Evolutionary conservation across 2,797 vertebrate species (phyloP).

Genomic region (Echeneis naucrates): DNA sequence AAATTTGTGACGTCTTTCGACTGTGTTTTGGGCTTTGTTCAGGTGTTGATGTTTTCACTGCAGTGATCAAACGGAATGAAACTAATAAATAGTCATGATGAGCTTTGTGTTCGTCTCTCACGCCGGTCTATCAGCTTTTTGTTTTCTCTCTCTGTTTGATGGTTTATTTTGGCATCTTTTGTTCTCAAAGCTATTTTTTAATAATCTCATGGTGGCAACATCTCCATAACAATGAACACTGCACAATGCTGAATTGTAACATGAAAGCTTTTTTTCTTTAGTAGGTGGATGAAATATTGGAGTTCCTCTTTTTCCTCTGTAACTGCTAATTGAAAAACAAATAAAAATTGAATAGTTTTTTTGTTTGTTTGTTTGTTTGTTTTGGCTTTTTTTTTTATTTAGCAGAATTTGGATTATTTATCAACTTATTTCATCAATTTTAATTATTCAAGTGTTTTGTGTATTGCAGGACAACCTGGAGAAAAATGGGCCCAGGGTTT

Average conservation of each 20-base stretch:
- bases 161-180: constrained; percentile 44
- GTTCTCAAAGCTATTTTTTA: neutral
- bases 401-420: neutral
- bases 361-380: too few species aligned
- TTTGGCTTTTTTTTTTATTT: too few species aligned
- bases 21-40: constrained; percentile 36
- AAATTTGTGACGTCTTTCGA: constrained; percentile 23
- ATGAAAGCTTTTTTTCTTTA: neutral
- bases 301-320: neutral
- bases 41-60: constrained; percentile 38
- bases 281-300: neutral
- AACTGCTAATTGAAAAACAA: neutral
- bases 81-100: constrained; percentile 56
- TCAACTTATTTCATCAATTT: neutral
- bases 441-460: constrained; percentile 21
- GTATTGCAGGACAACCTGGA: constrained; percentile 91
- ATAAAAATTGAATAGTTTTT: neutral
- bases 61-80: constrained; percentile 48
- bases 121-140: constrained; percentile 43
- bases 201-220: constrained; percentile 22
- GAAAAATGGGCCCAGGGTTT: constrained; percentile 91
- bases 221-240: constrained; percentile 25
- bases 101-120: constrained; percentile 48
- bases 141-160: constrained; percentile 43
- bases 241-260: neutral